Base-by-base conservation (phyloP, 2,797 vertebrate genomes). In the Carcharodon carcharias region DNA sequence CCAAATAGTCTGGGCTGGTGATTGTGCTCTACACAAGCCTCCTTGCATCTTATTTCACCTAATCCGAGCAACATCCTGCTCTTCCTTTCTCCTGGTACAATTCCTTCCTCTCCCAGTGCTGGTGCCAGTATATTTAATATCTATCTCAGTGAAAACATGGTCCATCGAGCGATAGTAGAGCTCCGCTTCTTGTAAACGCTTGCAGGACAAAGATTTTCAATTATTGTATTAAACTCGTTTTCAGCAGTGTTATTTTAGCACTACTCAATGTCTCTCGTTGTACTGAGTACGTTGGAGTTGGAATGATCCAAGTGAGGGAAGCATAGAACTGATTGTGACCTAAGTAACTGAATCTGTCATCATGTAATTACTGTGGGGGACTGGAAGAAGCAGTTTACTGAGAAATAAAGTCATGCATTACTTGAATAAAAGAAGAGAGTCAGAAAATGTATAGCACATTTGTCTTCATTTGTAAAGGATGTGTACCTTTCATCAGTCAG, bases 91-190 rank as follows among this genome's bases (percentile, higher is more conserved):
- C 40, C 63, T n/a, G 91, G 21, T 93, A 23, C 63, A 26, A 5
- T n/a, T 45, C 40, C 82, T 21, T 85, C 80, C 80, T 85, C 21
- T 85, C 56, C 54, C 63, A 65, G 91, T 67, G 4, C n/a, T 45
- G n/a, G n/a, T 93, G 61, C 63, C 91, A 93, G 8, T 93, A 67
- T 67, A 45, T 93, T 93, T 45, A 67, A 93, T 26, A 93, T 26
- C 40, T 65, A 67, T 63, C 61, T 93, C 14, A 65, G 28, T 92
- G 58, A 63, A n/a, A 65, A 35, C 16, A 23, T 65, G 35, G 61
- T 93, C 35, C 18, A 26, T 45, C n/a, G 8, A 93, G 35, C 21
- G 45, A 21, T 65, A 65, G 23, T 26, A 67, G 88, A 91, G 28
- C 88, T 61, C 3, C 67, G 35, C 21, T 67, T 21, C 40, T 26